Evolutionary conservation across 2,113 vertebrate genomes (phyloP).

Genomic region (Nothoprocta perdicaria): DNA sequence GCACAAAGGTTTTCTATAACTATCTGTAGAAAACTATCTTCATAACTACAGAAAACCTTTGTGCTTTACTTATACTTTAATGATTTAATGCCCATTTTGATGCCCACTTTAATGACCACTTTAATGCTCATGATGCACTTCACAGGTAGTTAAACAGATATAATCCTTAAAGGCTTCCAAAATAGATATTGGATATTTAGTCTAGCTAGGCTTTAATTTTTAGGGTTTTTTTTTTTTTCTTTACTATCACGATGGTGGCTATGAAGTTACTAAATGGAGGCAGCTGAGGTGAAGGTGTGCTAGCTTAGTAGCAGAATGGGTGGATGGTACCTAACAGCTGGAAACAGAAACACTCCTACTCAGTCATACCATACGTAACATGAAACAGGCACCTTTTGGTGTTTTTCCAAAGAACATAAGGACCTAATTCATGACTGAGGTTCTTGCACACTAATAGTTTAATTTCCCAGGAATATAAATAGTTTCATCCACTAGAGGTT

Average conservation of each 20-base stretch:
- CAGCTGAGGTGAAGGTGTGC: background rate
- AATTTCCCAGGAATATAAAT: background rate
- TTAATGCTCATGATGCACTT: background rate
- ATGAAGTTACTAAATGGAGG: background rate
- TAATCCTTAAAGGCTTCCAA: background rate
- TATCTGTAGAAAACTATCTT: no score
- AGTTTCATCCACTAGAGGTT: background rate
- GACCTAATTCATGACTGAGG: accelerated
- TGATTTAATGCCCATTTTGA: no score
- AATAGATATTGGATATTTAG: background rate
- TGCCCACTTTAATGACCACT: no score
- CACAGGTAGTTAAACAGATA: background rate
- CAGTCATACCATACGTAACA: background rate
- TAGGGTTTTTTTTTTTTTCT: background rate
- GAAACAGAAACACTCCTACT: background rate
- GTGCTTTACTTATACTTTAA: no score
- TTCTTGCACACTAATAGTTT: background rate
- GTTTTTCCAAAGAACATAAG: background rate
- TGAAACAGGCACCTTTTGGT: background rate
- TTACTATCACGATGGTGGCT: background rate
- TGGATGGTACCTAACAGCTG: background rate
- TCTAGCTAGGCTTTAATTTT: background rate
- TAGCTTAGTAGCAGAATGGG: background rate
- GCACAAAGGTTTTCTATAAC: no score
- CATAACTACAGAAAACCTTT: no score